Evolutionary conservation across 2,888 invertebrate genomes (phyloP), one percentile per base, ranked within the genome.

Genomic region (Dendrolimus houi): DNA sequence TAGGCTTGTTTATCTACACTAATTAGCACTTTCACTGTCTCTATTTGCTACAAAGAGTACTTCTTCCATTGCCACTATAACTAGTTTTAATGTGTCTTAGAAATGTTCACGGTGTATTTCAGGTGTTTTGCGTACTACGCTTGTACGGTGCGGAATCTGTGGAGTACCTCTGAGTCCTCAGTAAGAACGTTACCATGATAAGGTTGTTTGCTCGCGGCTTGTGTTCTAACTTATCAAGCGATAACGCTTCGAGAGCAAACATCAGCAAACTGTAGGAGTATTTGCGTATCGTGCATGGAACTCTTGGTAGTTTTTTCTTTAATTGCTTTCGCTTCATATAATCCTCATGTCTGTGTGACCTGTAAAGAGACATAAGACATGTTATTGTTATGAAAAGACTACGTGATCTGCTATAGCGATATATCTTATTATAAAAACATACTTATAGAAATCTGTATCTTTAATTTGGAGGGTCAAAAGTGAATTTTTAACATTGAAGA

Each of bases 201-300:
- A 88, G 76, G 72, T 63, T 90, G 88, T 90, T 89, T 89, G 78
- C 72, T 62, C 70, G 71, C 63, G 86, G 88, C 87, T 89, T 89
- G 87, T 89, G 85, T 86, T 89, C 79, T 75, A 85, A 88, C 87
- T 87, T 90, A 90, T 90, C 89, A 87, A 80, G 76, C 77, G 89
- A 89, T 90, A 90, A 90, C 83, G 80, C 78, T 75, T 72, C 68
- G 70, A 75, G 79, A 75, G 85, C 73, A 89, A 90, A 90, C 89
- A 90, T 85, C 80, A 77, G 79, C 87, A 77, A 84, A 77, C 82
- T 85, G 75, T 72, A 73, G 73, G 77, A 83, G 79, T 89, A 89
- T 90, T 89, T 89, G 86, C 79, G 83, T 81, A 77, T 80, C 77
- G 84, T 79, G 80, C 81, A 79, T 81, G 75, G 79, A 84, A 83